These are phyloP conservation scores for Coracopsis vasa DNA, from an alignment of 2,113 vertebrate genomes.

Conservation along the genomic window DNA sequence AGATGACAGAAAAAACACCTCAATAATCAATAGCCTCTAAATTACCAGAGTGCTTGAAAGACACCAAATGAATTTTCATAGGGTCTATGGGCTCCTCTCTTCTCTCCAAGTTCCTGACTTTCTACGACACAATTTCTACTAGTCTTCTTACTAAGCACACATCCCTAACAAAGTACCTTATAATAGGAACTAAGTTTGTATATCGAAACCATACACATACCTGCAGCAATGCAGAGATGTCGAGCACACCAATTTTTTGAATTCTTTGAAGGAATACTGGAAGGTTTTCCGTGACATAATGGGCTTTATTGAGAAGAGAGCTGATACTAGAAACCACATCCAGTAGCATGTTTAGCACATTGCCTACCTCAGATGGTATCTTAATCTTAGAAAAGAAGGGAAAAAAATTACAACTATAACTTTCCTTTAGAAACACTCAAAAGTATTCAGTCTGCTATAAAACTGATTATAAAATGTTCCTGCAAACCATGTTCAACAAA, in stretches of 20 bases:
- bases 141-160: background rate
- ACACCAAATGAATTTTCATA: background rate
- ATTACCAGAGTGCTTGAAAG: background rate
- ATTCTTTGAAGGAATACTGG: slow-evolving; percentile 56
- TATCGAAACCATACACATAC: background rate
- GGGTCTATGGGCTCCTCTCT: background rate
- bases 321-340: slow-evolving; percentile 64
- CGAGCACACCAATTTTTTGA: background rate
- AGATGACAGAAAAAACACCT: background rate
- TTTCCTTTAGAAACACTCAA: background rate
- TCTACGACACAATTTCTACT: background rate
- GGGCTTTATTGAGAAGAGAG: slow-evolving; percentile 53
- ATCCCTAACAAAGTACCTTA: background rate
- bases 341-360: slow-evolving; percentile 44
- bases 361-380: slow-evolving; percentile 40
- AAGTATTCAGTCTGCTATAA: background rate
- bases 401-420: background rate
- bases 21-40: background rate
- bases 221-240: slow-evolving; percentile 6
- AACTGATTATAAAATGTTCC: background rate
- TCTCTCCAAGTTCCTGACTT: background rate
- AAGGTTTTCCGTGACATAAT: slow-evolving; percentile 28
- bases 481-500: background rate
- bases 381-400: slow-evolving; percentile 11
- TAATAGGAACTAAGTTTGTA: background rate